Evolutionary conservation across 1,140 invertebrate genomes (phyloP), one percentile per base, ranked within the genome.

Genomic region (Ceratosolen fusciceps): DNA sequence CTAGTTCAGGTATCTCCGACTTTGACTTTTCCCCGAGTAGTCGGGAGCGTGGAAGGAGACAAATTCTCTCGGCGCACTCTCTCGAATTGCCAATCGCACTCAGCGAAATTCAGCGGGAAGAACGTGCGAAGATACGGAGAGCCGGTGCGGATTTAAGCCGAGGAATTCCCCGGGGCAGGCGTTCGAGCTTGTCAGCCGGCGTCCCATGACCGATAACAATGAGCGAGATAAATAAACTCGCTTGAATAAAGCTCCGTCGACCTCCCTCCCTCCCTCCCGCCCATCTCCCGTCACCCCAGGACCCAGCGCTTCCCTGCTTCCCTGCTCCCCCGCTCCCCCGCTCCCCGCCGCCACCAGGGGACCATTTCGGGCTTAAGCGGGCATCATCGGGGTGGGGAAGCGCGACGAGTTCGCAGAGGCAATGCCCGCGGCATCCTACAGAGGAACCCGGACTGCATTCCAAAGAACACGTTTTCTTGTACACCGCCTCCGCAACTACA

Each of bases 401-500:
- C 29, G 19, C 10, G 56, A 19, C 8, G 39, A 47, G 8, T 3
- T n/a, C n/a, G 7, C 2, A 70, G 37, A 47, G 67, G 65, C 75
- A 60, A 77, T 77, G 74, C 43, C 74, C 74, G 34, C 49, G 24
- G 56, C 56, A 24, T 52, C 24, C 43, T 37, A 52, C 43, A 49
- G 34, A 52, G 29, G 79, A 73, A 81, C 79, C 80, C 71, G 76
- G 82, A 85, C 86, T 62, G 83, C 87, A 88, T 88, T 88, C 86
- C 87, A 83, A 19, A 85, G 83, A 86, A 88, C 86, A 86, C 83
- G 86, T 87, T 87, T 84, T 68, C 26, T 62, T 65, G 37, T 37
- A 19, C 29, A 19, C 29, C 31, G 34, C 49, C 67, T 70, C 39
- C 67, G 12, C 39, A 24, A 10, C 67, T 26, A 29, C 21, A 26